Base-by-base conservation (phyloP, 2,888 invertebrate genomes). In the Mechanitis mazaeus region DNA sequence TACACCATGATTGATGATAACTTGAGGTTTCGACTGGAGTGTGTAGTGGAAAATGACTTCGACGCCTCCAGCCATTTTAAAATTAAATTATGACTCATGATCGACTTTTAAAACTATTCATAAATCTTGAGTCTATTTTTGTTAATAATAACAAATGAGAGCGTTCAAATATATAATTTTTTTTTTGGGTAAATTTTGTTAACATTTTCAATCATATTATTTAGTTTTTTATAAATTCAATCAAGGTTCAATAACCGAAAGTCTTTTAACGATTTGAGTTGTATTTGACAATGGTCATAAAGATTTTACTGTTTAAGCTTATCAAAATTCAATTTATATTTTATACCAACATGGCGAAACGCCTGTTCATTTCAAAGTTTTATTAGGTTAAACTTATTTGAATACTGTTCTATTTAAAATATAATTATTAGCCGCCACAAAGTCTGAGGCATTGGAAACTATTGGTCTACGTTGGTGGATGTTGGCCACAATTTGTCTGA, bases 331-430 rank as follows among this genome's bases (percentile, higher is more conserved):
- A 28, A 7, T 50, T 50, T 50, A 31, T 31, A 50, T 50, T 50
- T 31, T 11, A 47, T n/a, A 20, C 5, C 47, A n/a, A 50, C 50
- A 53, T 67, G 67, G 67, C 67, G n/a, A 20, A 31, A 11, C 35
- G 66, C 67, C 67, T 66, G 62, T 60, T 60, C 50, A 64, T 59
- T 65, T 58, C 54, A 54, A 61, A 56, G 59, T 64, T 67, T 68
- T 64, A 66, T 68, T 64, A 63, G 67, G 66, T 63, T 64, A 61
- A 60, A 68, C 67, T 62, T 68, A 64, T 61, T 65, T 61, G 54
- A 59, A 62, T 54, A 50, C 61, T 55, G 60, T 60, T 62, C 64
- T 68, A 66, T 68, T 66, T 65, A 61, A 55, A 61, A 61, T 31
- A 2, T 42, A 42, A 9, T 9, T 42, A 42, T 42, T 55, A 46